Percentiles rank a stretch among this genome's conserved stretches.
Evolutionary conservation across 2,797 vertebrate species (phyloP).

Genomic region (Emydoidea blandingii): DNA sequence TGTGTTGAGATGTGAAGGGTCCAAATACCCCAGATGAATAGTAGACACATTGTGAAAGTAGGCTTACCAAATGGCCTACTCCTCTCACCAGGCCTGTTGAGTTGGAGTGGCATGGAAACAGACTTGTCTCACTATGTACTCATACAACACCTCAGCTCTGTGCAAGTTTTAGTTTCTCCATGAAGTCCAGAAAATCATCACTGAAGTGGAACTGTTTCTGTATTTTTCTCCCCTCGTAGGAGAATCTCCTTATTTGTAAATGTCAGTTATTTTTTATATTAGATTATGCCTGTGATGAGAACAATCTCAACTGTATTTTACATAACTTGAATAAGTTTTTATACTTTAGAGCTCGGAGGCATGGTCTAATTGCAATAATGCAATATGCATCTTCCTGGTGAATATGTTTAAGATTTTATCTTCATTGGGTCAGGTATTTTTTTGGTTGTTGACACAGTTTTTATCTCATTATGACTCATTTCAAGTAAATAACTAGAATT

Average conservation of each 20-base stretch:
- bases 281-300: conserved; percentile 81
- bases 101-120: conserved; percentile 12
- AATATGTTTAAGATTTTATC: conserved; percentile 63
- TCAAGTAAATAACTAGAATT: conserved; percentile 64
- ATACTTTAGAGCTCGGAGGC: conserved; percentile 77
- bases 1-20: conserved; percentile 36
- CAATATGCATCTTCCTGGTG: conserved; percentile 72
- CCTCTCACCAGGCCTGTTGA: background rate
- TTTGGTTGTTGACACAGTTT: conserved; percentile 74
- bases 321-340: conserved; percentile 73
- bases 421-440: conserved; percentile 69
- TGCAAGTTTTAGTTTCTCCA: conserved; percentile 61
- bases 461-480: conserved; percentile 65
- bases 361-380: conserved; percentile 80
- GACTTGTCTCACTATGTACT: conserved; percentile 26
- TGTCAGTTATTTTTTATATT: conserved; percentile 76
- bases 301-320: conserved; percentile 66
- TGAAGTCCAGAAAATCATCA: conserved; percentile 57
- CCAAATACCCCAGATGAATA: conserved; percentile 20
- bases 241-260: conserved; percentile 63
- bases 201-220: conserved; percentile 18
- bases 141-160: conserved; percentile 26
- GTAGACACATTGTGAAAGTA: background rate
- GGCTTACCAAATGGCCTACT: conserved; percentile 7
- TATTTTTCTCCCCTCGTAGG: background rate